These are phyloP conservation scores for Xerus inauris DNA, from an alignment of 2,113 vertebrate genomes.

Conservation along the genomic window DNA sequence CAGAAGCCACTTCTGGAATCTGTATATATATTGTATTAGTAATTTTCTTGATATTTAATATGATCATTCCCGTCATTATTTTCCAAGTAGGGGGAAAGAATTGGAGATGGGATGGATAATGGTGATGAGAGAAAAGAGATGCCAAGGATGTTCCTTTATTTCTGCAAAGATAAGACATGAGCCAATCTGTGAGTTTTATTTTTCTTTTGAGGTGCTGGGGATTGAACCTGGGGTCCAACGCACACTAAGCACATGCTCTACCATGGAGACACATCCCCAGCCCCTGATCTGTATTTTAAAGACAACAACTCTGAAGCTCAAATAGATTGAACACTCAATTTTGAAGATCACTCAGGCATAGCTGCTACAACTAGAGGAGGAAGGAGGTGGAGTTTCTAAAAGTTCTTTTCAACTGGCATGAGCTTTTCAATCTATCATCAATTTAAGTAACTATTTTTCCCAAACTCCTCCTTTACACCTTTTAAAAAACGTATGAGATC, in stretches of 20 bases:
- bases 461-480: neutral
- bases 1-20: slow-evolving; percentile 81
- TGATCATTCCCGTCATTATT: slow-evolving; percentile 63
- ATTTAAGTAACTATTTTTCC: neutral
- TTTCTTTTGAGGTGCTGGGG: neutral
- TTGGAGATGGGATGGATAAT: neutral
- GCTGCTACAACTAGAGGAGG: neutral
- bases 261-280: neutral
- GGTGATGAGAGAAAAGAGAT: neutral
- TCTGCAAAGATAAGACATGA: neutral
- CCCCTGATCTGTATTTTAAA: neutral
- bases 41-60: slow-evolving; percentile 71
- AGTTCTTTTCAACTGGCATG: neutral
- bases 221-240: too few relatives aligned
- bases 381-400: neutral
- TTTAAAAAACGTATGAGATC: neutral
- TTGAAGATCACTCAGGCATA: neutral
- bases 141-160: neutral
- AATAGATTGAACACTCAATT: neutral
- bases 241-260: neutral
- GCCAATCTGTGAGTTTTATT: neutral
- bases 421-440: neutral
- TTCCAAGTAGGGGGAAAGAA: slow-evolving; percentile 66
- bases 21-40: neutral
- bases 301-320: neutral